A percentile compares a stretch with the other conserved stretches of the same genome.
phyloP scores from a whole-genome alignment of 2,113 vertebrate species.

The Cyanistes caeruleus region DNA sequence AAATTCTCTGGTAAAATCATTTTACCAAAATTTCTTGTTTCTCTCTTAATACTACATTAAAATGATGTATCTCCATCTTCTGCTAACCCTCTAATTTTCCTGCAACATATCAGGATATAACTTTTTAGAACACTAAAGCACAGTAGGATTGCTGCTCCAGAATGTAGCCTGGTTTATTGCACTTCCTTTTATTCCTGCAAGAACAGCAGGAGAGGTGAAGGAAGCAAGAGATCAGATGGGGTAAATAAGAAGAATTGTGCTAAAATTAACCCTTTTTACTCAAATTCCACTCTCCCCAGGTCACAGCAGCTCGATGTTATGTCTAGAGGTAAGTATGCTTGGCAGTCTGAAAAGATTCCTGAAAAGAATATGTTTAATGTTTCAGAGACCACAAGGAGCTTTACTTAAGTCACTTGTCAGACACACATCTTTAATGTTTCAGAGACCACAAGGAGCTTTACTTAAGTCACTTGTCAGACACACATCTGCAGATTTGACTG shows the following conservation, averaged over 20 bases:
- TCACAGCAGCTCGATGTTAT: not conserved
- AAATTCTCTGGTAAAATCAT: not conserved
- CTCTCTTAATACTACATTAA: not conserved
- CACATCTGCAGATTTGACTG: not conserved
- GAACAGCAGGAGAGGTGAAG: not conserved
- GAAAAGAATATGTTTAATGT: not conserved
- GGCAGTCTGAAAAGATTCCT: not conserved
- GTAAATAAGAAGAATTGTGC: not conserved
- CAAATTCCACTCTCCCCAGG: not conserved
- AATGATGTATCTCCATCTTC: not conserved
- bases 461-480: not conserved
- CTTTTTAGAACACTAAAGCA: not conserved
- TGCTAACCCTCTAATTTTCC: not conserved
- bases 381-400: not conserved
- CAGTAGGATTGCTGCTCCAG: not conserved
- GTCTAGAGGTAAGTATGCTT: not conserved
- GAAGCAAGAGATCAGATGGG: not conserved
- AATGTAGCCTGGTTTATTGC: not conserved
- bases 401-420: not conserved
- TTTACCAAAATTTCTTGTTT: not conserved
- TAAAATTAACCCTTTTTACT: not conserved
- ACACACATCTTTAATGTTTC: not conserved
- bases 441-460: not conserved
- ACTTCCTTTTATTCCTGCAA: not conserved
- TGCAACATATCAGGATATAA: not conserved